Conservation (phyloP, 2,113 vertebrate species). For the Progne subis region DNA sequence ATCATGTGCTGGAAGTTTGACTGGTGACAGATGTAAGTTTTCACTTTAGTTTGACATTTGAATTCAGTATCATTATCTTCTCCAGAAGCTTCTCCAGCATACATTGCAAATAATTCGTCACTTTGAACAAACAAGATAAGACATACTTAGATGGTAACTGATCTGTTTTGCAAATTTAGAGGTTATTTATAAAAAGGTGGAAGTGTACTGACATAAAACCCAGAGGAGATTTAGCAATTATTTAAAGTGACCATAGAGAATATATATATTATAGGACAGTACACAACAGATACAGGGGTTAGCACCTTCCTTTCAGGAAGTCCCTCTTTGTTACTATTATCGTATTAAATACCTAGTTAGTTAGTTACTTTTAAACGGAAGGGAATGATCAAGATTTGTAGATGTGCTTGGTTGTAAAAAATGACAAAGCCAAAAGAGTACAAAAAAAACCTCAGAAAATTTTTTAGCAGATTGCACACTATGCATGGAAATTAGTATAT, state of each 20-base stretch:
- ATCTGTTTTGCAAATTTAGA: background rate
- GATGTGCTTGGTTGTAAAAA: background rate
- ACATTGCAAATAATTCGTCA: background rate
- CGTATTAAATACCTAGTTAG: background rate
- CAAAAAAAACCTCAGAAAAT: rapidly evolving
- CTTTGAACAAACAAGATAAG: background rate
- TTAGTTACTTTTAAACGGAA: background rate
- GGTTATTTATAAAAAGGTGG: background rate
- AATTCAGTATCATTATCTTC: background rate
- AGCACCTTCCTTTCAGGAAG: background rate
- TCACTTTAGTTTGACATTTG: background rate
- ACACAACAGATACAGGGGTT: background rate
- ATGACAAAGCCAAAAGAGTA: background rate
- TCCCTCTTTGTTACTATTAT: background rate
- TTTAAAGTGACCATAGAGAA: background rate
- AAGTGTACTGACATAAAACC: background rate
- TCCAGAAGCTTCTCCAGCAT: background rate
- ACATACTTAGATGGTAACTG: background rate
- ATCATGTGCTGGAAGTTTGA: background rate
- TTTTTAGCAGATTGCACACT: background rate
- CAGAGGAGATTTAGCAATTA: background rate
- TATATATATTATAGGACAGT: background rate
- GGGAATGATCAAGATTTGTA: background rate
- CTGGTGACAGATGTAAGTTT: background rate
- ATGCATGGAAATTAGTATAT: background rate